These are phyloP conservation scores for Entelurus aequoreus DNA, from an alignment of 2,113 vertebrate genomes.

Conservation along the genomic window DNA sequence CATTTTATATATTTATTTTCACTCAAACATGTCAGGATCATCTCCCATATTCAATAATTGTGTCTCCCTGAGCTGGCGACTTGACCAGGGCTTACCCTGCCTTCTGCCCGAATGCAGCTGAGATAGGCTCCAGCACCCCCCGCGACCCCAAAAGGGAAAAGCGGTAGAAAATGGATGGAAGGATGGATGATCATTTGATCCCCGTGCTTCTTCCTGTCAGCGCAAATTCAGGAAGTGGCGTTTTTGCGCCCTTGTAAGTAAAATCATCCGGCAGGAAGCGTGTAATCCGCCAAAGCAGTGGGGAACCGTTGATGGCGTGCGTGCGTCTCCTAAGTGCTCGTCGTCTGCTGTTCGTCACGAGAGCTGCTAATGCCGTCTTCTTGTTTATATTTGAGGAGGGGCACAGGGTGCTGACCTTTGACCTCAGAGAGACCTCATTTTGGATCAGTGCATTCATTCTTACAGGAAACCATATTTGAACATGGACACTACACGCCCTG, in stretches of 20 bases:
- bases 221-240: conserved; percentile 32
- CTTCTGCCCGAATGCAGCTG: too few species aligned
- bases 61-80: conserved; percentile 4
- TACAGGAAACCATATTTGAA: too few species aligned
- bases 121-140: too few species aligned
- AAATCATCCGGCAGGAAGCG: conserved; percentile 36
- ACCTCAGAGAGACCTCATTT: too few species aligned
- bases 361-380: conserved; percentile 17
- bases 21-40: conserved; percentile 5
- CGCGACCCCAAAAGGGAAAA: too few species aligned
- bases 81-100: too few species aligned
- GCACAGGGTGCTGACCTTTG: too few species aligned
- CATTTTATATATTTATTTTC: neutral
- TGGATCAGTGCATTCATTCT: too few species aligned
- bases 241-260: conserved; percentile 29
- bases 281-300: conserved; percentile 40
- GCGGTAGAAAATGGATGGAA: too few species aligned
- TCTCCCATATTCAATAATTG: conserved; percentile 24
- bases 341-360: conserved; percentile 36
- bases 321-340: conserved; percentile 38
- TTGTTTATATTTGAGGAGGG: conserved; percentile 13
- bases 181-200: conserved; percentile 34
- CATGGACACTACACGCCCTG: too few species aligned
- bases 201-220: conserved; percentile 17
- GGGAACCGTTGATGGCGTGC: conserved; percentile 32